These are phyloP conservation scores for Sphaerophoria rueppellii DNA, from an alignment of 2,888 invertebrate genomes.

Conservation along the genomic window DNA sequence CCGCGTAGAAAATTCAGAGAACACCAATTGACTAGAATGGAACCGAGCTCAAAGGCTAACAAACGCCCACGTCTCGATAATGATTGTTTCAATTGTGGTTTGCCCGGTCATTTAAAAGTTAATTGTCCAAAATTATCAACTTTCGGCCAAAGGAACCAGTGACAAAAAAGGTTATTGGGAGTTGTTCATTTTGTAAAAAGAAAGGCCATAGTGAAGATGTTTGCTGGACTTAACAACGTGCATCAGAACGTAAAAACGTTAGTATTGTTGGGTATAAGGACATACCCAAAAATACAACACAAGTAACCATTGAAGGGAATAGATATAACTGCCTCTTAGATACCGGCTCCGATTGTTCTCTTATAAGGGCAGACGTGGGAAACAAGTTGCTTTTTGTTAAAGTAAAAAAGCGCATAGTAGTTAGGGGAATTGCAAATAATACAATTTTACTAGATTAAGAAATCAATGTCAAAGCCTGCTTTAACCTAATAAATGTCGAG, in stretches of 20 bases:
- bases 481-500: slow-evolving; percentile 1
- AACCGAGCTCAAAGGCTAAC: no score
- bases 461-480: slow-evolving; percentile 9
- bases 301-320: slow-evolving; percentile 2
- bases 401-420: slow-evolving; percentile 9
- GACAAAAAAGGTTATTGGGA: not conserved
- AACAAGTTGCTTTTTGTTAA: slow-evolving; percentile 9
- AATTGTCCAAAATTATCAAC: slow-evolving; percentile 11
- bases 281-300: slow-evolving; percentile 8
- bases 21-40: no score
- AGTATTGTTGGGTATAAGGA: not conserved
- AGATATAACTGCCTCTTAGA: slow-evolving; percentile 29
- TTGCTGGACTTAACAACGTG: not conserved
- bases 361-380: slow-evolving; percentile 35
- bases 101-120: slow-evolving; percentile 6
- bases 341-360: slow-evolving; percentile 30
- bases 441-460: slow-evolving; percentile 24
- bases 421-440: slow-evolving; percentile 16
- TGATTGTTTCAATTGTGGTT: slow-evolving; percentile 28
- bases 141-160: slow-evolving; percentile 1
- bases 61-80: slow-evolving; percentile 31
- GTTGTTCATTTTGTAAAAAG: no score
- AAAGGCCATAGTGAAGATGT: no score
- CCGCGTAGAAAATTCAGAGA: no score
- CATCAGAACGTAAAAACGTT: not conserved